phyloP scores from a whole-genome alignment of 2,113 vertebrate species.

The Heterotilapia buettikoferi region DNA sequence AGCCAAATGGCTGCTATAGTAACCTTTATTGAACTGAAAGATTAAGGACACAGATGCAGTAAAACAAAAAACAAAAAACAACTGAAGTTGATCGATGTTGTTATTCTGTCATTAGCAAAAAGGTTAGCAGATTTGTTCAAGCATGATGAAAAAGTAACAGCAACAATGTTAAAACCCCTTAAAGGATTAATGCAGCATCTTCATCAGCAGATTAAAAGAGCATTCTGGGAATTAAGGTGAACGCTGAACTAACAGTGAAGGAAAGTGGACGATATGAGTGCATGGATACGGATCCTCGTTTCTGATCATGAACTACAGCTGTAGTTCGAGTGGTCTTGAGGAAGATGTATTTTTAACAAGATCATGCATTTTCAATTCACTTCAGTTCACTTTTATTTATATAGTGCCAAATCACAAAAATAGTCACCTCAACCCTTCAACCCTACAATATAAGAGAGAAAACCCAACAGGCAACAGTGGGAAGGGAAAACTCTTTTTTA shows the following conservation, averaged over 20 bases:
- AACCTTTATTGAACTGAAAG: background rate
- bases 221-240: slow-evolving; percentile 1
- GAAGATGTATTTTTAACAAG: background rate
- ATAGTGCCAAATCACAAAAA: background rate
- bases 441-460: background rate
- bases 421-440: background rate
- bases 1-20: background rate
- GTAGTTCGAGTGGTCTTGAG: background rate
- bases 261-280: background rate
- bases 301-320: background rate
- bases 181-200: background rate
- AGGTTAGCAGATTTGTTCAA: slow-evolving; percentile 25
- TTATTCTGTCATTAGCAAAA: slow-evolving; percentile 5
- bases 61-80: background rate
- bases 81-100: slow-evolving; percentile 1
- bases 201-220: background rate
- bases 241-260: background rate
- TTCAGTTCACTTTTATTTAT: background rate
- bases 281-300: background rate
- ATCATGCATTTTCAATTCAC: background rate
- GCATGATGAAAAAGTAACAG: background rate
- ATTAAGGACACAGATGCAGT: background rate
- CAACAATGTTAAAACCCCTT: background rate
- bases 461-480: background rate
- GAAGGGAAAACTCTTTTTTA: background rate